phyloP scores from a whole-genome alignment of 2,797 vertebrate species.

The Sitta carolinensis region DNA sequence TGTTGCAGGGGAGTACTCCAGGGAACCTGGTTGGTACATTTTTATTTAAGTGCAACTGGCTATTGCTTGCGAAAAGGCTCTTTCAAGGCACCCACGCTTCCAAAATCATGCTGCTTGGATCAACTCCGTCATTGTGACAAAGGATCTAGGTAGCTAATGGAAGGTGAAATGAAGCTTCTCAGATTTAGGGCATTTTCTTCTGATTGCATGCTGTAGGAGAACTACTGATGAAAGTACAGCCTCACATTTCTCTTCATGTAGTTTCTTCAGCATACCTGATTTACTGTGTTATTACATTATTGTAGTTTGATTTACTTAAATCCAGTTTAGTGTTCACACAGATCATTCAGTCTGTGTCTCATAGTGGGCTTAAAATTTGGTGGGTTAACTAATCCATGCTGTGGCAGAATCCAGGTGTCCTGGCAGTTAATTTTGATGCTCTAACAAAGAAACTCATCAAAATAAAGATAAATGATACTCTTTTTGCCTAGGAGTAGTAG shows the following conservation, averaged over 20 bases:
- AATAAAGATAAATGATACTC: neutral
- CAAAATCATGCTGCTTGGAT: neutral
- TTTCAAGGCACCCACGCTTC: neutral
- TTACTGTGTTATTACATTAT: neutral
- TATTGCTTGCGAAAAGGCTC: neutral
- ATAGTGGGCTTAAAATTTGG: neutral
- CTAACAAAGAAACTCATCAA: conserved; percentile 6
- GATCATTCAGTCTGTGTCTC: neutral
- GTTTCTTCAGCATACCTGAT: neutral
- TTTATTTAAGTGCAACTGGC: neutral
- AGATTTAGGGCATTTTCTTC: neutral
- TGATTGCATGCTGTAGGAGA: neutral
- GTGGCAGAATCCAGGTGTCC: neutral
- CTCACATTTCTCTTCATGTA: neutral
- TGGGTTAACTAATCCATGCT: neutral
- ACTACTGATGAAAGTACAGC: neutral
- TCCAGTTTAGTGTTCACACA: neutral
- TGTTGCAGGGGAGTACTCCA: neutral
- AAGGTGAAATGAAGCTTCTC: neutral
- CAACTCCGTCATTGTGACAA: neutral
- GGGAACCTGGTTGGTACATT: neutral
- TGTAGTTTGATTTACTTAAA: neutral
- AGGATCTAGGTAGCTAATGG: neutral
- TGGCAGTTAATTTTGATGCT: neutral
- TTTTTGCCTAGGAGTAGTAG: neutral